Base-by-base conservation (phyloP, 1,140 invertebrate genomes). In the Drosophila auraria region DNA sequence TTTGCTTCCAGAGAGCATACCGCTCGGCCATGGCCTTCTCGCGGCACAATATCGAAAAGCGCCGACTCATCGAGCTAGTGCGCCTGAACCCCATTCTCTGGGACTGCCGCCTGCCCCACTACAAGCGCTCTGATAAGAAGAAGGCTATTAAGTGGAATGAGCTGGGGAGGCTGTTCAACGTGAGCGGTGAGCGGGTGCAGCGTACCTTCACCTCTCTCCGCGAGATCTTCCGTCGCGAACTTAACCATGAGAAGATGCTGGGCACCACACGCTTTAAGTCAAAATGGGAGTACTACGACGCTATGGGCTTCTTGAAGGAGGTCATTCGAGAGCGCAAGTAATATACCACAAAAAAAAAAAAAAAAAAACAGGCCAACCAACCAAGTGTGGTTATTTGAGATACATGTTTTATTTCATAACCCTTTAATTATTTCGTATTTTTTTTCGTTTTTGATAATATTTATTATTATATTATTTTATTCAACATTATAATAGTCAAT, bases 251-350 rank as follows among this genome's bases (percentile, higher is more conserved):
- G 45, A 92, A 92, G 66, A 81, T 92, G 91, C 65, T 92, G 56
- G 91, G 91, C 54, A 54, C 66, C 1, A 42, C 72, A 9, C 78
- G 86, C 0, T 92, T 92, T 44, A 92, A 91, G 68, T 92, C 91
- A 36, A 92, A 92, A 30, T 92, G 91, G 91, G 91, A 92, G n/a
- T 92, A 92, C 60, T 92, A 92, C 63, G 91, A 91, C 58, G 83
- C 79, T 27, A 92, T 92, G 91, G 81, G 80, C 7, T 92, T 92
- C 50, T 82, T 92, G 25, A 92, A 92, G 75, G 83, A 91, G 56
- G 91, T 92, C 33, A 92, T 92, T 66, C 74, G 91, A 11, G 91
- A 92, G 64, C 73, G 91, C 53, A 92, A 92, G 91, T 92, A 66
- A 63, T 15, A 25, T n/a, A 42, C 40, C 4, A 25, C 20, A 6